Evolutionary conservation across 2,888 invertebrate species (phyloP).

Genomic region (Drosophila phalerata): DNA sequence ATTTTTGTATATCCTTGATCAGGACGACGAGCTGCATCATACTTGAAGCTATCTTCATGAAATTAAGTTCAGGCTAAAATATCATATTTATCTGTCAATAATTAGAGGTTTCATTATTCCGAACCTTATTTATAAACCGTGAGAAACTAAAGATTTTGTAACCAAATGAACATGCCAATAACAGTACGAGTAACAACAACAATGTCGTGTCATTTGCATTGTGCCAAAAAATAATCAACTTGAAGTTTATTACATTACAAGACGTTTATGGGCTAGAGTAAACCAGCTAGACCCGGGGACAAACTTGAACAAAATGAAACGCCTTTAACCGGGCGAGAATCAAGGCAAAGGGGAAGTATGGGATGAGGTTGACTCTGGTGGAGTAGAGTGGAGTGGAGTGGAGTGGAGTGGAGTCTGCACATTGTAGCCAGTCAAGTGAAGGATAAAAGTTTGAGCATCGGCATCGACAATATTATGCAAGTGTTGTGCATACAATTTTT

Average conservation of each 20-base stretch:
- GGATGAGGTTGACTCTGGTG: background rate
- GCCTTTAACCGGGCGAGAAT: constrained; percentile 19
- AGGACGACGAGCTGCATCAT: too few relatives aligned
- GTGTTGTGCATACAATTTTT: constrained; percentile 50
- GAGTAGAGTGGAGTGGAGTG: background rate
- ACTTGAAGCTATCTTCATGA: too few relatives aligned
- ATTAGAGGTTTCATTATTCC: too few relatives aligned
- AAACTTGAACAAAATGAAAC: constrained; percentile 48
- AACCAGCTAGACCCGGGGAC: constrained; percentile 36
- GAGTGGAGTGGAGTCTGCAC: constrained; percentile 10
- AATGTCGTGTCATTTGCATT: constrained; percentile 26
- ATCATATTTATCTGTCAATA: too few relatives aligned
- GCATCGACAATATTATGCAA: constrained; percentile 56
- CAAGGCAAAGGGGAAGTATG: constrained; percentile 1
- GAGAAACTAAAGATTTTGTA: background rate
- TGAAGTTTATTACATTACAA: constrained; percentile 49
- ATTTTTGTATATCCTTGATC: too few relatives aligned
- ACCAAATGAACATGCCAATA: background rate
- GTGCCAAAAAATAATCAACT: constrained; percentile 48
- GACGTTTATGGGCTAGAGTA: constrained; percentile 52
- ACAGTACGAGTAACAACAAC: constrained; percentile 2
- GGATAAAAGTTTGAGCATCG: constrained; percentile 38
- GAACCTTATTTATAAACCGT: too few relatives aligned
- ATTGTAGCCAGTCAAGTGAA: constrained; percentile 25
- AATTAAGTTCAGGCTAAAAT: too few relatives aligned